Conservation (phyloP, 1,140 invertebrate genomes). For the Zaprionus inermis region DNA sequence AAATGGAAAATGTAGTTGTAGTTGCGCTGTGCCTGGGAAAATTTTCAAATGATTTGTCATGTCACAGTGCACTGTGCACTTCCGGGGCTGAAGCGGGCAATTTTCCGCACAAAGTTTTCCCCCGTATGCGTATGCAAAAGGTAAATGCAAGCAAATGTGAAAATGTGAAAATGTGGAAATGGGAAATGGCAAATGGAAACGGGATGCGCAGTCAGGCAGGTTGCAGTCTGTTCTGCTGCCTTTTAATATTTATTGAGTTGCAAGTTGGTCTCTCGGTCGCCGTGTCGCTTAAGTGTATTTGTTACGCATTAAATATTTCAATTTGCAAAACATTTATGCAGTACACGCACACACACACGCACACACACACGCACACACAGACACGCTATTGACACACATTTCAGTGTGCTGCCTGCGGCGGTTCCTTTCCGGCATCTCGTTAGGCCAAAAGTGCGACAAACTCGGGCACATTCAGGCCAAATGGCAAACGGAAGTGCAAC, state of each 20-base stretch:
- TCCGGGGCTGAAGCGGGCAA: slow-evolving; percentile 54
- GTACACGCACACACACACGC: slow-evolving; percentile 30
- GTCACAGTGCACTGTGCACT: slow-evolving; percentile 65
- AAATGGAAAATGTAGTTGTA: slow-evolving; percentile 26
- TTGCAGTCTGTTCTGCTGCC: slow-evolving; percentile 21
- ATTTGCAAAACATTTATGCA: slow-evolving; percentile 77
- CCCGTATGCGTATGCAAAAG: background rate
- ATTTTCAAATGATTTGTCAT: slow-evolving; percentile 77
- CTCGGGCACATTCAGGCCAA: slow-evolving; percentile 43
- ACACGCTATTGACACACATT: slow-evolving; percentile 10
- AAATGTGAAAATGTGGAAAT: slow-evolving; percentile 22
- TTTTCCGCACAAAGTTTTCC: slow-evolving; percentile 32
- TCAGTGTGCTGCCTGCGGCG: slow-evolving; percentile 5
- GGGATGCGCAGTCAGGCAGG: slow-evolving; percentile 33
- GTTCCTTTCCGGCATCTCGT: slow-evolving; percentile 33
- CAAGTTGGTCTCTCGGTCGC: slow-evolving; percentile 39
- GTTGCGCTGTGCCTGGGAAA: slow-evolving; percentile 25
- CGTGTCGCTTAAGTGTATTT: slow-evolving; percentile 45
- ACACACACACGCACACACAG: slow-evolving; percentile 18
- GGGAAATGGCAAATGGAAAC: slow-evolving; percentile 18
- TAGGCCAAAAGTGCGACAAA: slow-evolving; percentile 38
- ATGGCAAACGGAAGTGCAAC: slow-evolving; percentile 50
- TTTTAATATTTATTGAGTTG: slow-evolving; percentile 81
- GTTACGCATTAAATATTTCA: slow-evolving; percentile 75
- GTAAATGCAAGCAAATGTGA: background rate